phyloP scores from a whole-genome alignment of 2,888 invertebrate species.

The Philereme vetulata region DNA sequence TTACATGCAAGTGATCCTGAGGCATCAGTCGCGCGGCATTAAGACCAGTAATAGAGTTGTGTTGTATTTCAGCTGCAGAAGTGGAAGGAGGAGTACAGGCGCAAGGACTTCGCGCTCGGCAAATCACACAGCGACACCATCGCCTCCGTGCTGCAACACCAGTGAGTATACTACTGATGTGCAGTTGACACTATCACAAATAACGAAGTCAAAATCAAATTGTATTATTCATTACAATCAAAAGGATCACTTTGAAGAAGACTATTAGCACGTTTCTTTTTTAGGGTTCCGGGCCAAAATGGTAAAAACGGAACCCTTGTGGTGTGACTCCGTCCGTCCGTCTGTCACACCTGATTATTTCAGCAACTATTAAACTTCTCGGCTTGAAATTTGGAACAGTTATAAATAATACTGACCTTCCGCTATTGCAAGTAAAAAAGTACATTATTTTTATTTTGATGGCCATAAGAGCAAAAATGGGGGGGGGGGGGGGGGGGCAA shows the following conservation, averaged over 20 bases:
- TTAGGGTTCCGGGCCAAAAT: neutral
- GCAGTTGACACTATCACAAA: neutral
- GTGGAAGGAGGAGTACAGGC: constrained; percentile 80
- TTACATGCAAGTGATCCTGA: too few species aligned
- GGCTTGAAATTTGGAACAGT: too few species aligned
- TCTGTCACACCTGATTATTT: neutral
- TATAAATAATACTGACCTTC: too few species aligned
- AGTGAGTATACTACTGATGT: constrained; percentile 78
- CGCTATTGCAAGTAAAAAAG: too few species aligned
- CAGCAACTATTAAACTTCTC: too few species aligned
- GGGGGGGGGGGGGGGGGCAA: too few species aligned
- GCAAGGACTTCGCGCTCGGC: constrained; percentile 85
- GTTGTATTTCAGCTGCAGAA: constrained; percentile 73
- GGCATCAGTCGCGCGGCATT: too few species aligned
- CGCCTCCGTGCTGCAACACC: constrained; percentile 86
- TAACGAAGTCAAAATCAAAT: too few species aligned
- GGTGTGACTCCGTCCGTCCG: neutral
- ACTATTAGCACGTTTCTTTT: neutral
- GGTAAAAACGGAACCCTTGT: neutral
- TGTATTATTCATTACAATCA: neutral
- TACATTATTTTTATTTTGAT: too few species aligned
- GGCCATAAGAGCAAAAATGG: too few species aligned
- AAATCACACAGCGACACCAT: constrained; percentile 88
- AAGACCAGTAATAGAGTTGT: neutral
- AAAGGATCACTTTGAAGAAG: too few species aligned